Conservation (phyloP, 1,140 invertebrate species). For the Drosophila chauvacae region DNA sequence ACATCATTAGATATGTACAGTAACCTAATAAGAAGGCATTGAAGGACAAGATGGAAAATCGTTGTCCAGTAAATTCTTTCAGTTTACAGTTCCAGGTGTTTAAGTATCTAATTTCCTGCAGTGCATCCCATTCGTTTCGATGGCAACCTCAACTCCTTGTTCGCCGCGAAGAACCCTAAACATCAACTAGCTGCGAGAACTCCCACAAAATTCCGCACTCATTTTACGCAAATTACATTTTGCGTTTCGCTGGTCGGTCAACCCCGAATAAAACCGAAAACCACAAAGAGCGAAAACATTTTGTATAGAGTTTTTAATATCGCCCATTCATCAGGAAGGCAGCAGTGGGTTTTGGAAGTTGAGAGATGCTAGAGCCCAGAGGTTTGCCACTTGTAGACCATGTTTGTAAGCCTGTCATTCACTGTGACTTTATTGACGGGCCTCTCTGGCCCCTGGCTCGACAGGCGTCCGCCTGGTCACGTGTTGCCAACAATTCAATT, state of each 20-base stretch:
- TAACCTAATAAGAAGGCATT: no score
- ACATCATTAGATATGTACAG: background rate
- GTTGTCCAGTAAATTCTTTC: accelerated
- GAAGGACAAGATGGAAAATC: background rate
- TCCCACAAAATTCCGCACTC: conserved; percentile 18
- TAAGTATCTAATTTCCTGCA: background rate
- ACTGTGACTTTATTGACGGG: conserved; percentile 79
- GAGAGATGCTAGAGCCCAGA: background rate
- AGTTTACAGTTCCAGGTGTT: background rate
- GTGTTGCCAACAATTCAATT: conserved; percentile 80
- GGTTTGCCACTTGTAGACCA: conserved; percentile 60
- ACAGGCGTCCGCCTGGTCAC: conserved; percentile 58
- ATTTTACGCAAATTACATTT: conserved; percentile 80
- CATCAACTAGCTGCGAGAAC: conserved; percentile 34
- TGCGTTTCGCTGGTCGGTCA: conserved; percentile 52
- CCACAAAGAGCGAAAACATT: conserved; percentile 37
- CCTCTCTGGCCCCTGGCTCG: conserved; percentile 15
- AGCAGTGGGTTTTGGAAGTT: background rate
- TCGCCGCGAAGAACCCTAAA: conserved; percentile 7
- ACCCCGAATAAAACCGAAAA: conserved; percentile 36
- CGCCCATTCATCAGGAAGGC: conserved; percentile 63
- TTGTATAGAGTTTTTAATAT: conserved; percentile 70
- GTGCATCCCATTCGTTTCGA: conserved; percentile 1
- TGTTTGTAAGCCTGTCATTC: conserved; percentile 77
- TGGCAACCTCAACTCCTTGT: conserved; percentile 21